Evolutionary conservation across 2,113 vertebrate genomes (phyloP).

Genomic region (Actenoides hombroni): DNA sequence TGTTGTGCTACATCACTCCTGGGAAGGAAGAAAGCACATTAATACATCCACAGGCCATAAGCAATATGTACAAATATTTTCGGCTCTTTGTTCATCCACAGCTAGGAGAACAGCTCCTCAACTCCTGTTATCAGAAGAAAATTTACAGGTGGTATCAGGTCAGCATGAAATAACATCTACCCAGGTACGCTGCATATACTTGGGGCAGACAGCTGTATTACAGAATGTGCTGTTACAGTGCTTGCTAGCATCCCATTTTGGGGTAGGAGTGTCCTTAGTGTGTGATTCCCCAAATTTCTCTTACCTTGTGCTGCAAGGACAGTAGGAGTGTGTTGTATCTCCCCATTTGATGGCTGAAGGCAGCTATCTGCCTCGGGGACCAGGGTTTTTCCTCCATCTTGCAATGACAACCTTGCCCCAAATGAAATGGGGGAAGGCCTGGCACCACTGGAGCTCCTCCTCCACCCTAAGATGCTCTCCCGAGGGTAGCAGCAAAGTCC

Average conservation of each 20-base stretch:
- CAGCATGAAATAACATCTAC: not conserved
- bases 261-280: not conserved
- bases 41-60: not conserved
- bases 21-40: not conserved
- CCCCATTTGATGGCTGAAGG: not conserved
- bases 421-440: accelerated
- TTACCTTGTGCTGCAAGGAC: not conserved
- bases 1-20: not conserved
- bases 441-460: not conserved
- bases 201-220: not conserved
- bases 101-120: not conserved
- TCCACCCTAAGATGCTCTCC: no score
- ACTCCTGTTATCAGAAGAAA: not conserved
- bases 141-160: not conserved
- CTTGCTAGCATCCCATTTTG: not conserved
- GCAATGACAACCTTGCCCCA: accelerated
- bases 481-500: accelerated
- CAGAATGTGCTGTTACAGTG: not conserved
- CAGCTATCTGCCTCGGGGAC: not conserved
- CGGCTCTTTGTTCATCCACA: not conserved
- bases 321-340: not conserved
- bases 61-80: not conserved
- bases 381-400: not conserved
- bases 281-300: not conserved
- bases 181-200: not conserved